These are phyloP conservation scores for Conchocele bisecta DNA, from an alignment of 2,888 invertebrate genomes.

Conservation along the genomic window DNA sequence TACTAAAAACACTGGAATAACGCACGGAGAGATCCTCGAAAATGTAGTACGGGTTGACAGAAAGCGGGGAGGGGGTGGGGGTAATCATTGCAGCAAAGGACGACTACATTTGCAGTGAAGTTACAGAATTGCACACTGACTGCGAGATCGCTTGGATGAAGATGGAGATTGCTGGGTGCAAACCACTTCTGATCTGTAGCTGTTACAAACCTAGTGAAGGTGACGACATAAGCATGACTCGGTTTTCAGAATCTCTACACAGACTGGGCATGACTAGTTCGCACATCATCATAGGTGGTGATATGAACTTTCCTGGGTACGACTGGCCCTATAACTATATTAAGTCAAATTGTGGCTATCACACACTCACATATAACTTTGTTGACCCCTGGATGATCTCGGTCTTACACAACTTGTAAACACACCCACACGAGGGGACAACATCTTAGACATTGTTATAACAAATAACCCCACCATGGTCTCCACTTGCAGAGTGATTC, in stretches of 20 bases:
- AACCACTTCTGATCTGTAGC: not conserved
- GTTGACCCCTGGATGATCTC: conserved; percentile 6
- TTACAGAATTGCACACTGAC: not conserved
- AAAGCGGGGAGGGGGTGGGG: conserved; percentile 6
- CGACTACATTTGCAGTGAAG: conserved; percentile 12
- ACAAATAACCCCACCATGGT: conserved; percentile 8
- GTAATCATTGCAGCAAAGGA: conserved; percentile 9
- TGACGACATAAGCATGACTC: conserved; percentile 3
- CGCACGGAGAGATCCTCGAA: no score
- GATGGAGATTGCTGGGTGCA: not conserved
- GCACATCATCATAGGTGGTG: conserved; percentile 10
- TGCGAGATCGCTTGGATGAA: conserved; percentile 13
- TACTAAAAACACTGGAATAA: no score
- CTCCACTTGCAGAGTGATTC: not conserved
- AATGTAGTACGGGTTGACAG: conserved; percentile 15
- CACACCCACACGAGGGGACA: conserved; percentile 5
- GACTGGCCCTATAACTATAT: conserved; percentile 8
- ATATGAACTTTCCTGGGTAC: conserved; percentile 16
- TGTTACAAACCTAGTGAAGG: conserved; percentile 15
- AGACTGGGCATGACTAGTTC: not conserved
- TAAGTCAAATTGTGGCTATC: conserved; percentile 7
- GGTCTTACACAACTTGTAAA: conserved; percentile 3
- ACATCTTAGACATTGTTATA: conserved; percentile 9
- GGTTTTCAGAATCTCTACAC: conserved; percentile 2
- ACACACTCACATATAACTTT: conserved; percentile 15